Evolutionary conservation across 1,140 invertebrate species (phyloP), one percentile per base, ranked within the genome.

Genomic region (Papilio xuthus): DNA sequence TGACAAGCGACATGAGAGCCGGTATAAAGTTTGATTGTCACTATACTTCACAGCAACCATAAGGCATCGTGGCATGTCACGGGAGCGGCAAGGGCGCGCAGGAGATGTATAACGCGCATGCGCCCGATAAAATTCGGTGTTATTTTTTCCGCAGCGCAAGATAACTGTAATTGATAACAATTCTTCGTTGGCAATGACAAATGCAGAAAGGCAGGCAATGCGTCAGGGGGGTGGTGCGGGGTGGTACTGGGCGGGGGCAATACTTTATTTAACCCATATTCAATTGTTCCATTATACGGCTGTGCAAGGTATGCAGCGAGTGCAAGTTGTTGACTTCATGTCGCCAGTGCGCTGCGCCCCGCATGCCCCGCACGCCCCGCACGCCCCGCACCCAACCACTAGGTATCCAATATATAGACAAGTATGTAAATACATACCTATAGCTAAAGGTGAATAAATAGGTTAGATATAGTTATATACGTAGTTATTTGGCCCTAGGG

Each of bases 341-440:
- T 23, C 74, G 4, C 53, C n/a, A 13, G 44, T 42, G 67, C 50
- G 7, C 60, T 18, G 9, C n/a, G 20, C 20, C 8, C 37, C 7
- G 20, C 72, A 18, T 10, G 44, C 67, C 7, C 37, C 60, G 28
- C 26, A 67, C 44, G n/a, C 28, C n/a, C 32, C 2, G 32, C 32
- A 26, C 76, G 13, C 28, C 13, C 47, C 56, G 12, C 13, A 13
- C 10, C 4, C 28, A 26, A 9, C 2, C 7, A 67, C 4, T 70
- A 37, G 28, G 26, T 41, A 37, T 32, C 41, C 6, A 41, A 70
- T 70, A 69, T 23, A 26, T n/a, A 70, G 67, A 32, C 67, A 70
- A 60, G 56, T 60, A 60, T 60, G 56, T 60, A 60, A 60, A 60
- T 60, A 60, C 56, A 60, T 26, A 60, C 20, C 56, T 15, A 60